phyloP scores from a whole-genome alignment of 1,140 invertebrate genomes.

The Colletes latitarsis region DNA sequence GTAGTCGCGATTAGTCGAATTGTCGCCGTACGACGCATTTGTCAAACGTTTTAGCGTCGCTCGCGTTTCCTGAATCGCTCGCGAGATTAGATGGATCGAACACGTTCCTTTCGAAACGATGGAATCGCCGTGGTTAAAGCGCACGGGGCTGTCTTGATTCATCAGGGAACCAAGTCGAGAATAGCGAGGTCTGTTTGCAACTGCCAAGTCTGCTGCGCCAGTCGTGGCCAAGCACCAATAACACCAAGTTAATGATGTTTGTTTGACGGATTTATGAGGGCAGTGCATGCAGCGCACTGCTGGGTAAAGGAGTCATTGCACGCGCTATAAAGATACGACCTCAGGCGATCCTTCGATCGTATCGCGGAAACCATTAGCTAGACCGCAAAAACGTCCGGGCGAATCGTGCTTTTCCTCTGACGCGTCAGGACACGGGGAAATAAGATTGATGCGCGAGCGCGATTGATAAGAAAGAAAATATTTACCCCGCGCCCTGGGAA shows the following conservation, averaged over 20 bases:
- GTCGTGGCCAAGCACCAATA: constrained; percentile 67
- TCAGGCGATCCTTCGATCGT: constrained; percentile 61
- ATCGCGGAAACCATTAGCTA: constrained; percentile 66
- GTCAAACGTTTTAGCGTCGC: too few relatives aligned
- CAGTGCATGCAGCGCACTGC: constrained; percentile 58
- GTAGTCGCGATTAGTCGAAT: too few relatives aligned
- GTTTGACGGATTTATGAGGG: constrained; percentile 70
- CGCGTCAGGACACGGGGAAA: constrained; percentile 20
- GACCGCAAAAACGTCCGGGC: constrained; percentile 50
- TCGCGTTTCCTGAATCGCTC: too few relatives aligned
- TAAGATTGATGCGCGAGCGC: constrained; percentile 57
- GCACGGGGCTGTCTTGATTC: constrained; percentile 58
- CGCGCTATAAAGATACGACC: constrained; percentile 65
- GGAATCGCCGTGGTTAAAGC: too few relatives aligned
- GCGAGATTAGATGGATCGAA: too few relatives aligned
- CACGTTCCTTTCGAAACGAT: too few relatives aligned
- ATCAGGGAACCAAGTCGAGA: constrained; percentile 52
- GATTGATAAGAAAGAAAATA: constrained; percentile 61
- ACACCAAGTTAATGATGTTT: constrained; percentile 71
- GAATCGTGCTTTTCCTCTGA: constrained; percentile 35
- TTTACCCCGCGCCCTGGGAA: constrained; percentile 25
- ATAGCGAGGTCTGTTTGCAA: constrained; percentile 63
- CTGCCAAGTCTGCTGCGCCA: constrained; percentile 56
- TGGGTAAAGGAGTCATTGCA: constrained; percentile 65
- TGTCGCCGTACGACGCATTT: too few relatives aligned